These are phyloP conservation scores for Aramus guarauna DNA, from an alignment of 2,113 vertebrate genomes.

Conservation along the genomic window DNA sequence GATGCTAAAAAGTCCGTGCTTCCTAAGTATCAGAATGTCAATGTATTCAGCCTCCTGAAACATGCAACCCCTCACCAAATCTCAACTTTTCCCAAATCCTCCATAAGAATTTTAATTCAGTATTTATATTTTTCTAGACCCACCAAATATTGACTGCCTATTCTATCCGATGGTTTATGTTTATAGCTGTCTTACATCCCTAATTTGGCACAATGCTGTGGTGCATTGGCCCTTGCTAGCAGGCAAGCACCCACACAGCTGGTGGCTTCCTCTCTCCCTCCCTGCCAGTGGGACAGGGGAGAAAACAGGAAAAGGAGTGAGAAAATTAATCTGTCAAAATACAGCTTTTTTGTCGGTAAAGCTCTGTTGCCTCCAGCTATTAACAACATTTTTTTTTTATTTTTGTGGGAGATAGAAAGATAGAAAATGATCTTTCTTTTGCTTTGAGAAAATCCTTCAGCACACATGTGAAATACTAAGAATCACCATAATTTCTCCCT, in stretches of 20 bases:
- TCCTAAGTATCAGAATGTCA: background rate
- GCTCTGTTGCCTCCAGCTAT: background rate
- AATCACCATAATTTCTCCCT: background rate
- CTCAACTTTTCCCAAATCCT: background rate
- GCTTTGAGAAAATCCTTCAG: background rate
- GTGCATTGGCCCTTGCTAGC: background rate
- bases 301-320: background rate
- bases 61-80: background rate
- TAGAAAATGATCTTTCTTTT: background rate
- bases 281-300: background rate
- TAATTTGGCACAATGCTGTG: background rate
- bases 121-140: background rate
- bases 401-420: background rate
- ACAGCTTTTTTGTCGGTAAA: background rate
- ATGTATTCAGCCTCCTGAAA: background rate
- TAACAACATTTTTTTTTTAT: background rate
- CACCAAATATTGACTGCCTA: background rate
- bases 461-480: background rate
- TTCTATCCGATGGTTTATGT: fast-evolving
- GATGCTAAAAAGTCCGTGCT: background rate
- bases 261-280: background rate
- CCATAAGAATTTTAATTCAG: background rate
- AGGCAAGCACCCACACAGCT: background rate
- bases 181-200: background rate
- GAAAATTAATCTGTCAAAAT: background rate